These are phyloP conservation scores for Cinclus mexicanus DNA, from an alignment of 2,113 vertebrate genomes.

Conservation along the genomic window DNA sequence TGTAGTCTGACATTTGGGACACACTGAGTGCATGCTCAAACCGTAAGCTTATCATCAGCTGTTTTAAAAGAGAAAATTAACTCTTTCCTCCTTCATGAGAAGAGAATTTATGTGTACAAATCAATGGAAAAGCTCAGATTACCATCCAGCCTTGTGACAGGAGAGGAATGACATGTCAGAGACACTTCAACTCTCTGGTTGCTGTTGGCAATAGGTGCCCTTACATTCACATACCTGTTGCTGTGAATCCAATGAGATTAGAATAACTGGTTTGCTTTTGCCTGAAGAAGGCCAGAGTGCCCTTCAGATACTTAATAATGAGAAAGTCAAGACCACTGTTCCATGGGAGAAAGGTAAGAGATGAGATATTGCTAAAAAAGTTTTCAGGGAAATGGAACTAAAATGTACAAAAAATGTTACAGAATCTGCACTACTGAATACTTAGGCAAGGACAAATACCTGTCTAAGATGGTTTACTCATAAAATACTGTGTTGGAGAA, in stretches of 20 bases:
- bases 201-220: not conserved
- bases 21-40: not conserved
- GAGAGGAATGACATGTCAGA: not conserved
- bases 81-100: not conserved
- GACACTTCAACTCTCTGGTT: not conserved
- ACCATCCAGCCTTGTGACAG: not conserved
- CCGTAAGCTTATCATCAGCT: not conserved
- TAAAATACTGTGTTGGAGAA: not conserved
- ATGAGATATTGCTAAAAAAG: not conserved
- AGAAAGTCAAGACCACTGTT: not conserved
- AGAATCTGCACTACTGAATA: not conserved
- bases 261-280: not conserved
- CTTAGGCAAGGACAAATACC: not conserved
- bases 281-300: not conserved
- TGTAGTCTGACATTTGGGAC: not conserved
- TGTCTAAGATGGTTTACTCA: not conserved
- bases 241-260: not conserved
- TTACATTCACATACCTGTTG: not conserved
- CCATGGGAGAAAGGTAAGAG: not conserved
- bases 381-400: not conserved
- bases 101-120: not conserved
- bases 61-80: not conserved
- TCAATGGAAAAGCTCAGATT: not conserved
- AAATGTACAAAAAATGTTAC: not conserved
- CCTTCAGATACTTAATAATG: not conserved